Evolutionary conservation across 2,888 invertebrate genomes (phyloP).

Genomic region (Cordylochernes scorpioides): DNA sequence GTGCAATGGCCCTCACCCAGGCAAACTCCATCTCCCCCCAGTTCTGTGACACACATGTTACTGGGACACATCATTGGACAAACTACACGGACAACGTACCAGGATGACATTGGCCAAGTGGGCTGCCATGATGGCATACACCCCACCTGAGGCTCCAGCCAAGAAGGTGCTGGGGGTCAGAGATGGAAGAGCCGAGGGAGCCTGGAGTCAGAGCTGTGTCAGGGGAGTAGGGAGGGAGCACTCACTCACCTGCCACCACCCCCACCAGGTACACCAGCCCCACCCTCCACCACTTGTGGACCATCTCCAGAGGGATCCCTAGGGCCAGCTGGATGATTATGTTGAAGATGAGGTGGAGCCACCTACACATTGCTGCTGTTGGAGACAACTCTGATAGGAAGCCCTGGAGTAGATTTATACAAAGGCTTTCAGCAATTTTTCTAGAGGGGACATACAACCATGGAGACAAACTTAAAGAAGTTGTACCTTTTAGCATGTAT

Average conservation of each 20-base stretch:
- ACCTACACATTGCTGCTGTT: no score
- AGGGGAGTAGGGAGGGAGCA: background rate
- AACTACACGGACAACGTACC: no score
- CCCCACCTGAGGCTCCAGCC: constrained; percentile 83
- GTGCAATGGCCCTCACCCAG: constrained; percentile 49
- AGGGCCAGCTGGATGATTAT: background rate
- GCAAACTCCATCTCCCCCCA: constrained; percentile 93
- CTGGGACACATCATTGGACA: no score
- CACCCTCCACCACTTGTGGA: constrained; percentile 82
- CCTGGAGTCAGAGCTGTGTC: constrained; percentile 16
- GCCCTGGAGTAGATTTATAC: no score
- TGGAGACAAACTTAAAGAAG: no score
- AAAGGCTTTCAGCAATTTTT: no score
- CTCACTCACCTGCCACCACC: constrained; percentile 40
- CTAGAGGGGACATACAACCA: no score
- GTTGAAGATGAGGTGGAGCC: background rate
- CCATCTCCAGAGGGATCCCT: constrained; percentile 46
- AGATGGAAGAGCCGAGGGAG: constrained; percentile 25
- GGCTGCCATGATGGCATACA: constrained; percentile 73
- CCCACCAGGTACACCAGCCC: constrained; percentile 52
- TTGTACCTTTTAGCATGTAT: no score
- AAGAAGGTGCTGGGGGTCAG: constrained; percentile 36
- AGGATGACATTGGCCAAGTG: constrained; percentile 73
- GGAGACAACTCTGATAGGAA: no score
- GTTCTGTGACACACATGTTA: constrained; percentile 48